phyloP scores from a whole-genome alignment of 2,888 invertebrate genomes.

The Parapristionchus giblindavisi region DNA sequence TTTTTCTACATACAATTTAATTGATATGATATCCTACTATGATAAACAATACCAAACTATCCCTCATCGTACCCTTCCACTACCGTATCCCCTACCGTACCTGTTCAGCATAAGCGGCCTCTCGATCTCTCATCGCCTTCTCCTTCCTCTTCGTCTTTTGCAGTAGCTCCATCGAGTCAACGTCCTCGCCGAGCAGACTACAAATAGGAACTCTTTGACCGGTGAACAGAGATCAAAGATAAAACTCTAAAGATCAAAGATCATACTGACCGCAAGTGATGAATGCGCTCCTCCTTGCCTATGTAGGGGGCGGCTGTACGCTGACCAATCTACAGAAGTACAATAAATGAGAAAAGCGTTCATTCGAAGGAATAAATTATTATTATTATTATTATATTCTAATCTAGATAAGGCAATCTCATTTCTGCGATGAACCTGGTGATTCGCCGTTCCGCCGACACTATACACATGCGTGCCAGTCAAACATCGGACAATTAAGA shows the following conservation, averaged over 20 bases:
- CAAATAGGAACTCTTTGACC: neutral
- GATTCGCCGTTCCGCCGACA: too few species aligned
- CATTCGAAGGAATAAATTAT: too few species aligned
- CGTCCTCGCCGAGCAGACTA: slow-evolving; percentile 59
- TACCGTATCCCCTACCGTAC: slow-evolving; percentile 7
- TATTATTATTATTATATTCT: too few species aligned
- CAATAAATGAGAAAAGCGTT: too few species aligned
- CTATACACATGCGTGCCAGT: too few species aligned
- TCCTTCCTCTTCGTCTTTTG: slow-evolving; percentile 59
- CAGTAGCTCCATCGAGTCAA: slow-evolving; percentile 53
- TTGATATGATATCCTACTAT: too few species aligned
- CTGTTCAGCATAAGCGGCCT: slow-evolving; percentile 34
- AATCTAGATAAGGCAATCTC: too few species aligned
- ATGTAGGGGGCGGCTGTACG: slow-evolving; percentile 60
- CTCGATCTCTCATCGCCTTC: slow-evolving; percentile 43
- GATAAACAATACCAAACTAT: too few species aligned
- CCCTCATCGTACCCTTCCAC: too few species aligned
- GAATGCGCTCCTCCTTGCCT: slow-evolving; percentile 60
- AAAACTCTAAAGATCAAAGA: neutral
- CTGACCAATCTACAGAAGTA: slow-evolving; percentile 57
- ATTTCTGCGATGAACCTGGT: too few species aligned
- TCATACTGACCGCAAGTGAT: slow-evolving; percentile 43
- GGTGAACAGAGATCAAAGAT: neutral
- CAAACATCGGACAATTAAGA: too few species aligned
- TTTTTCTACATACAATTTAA: too few species aligned